Base-by-base conservation (phyloP, 2,888 invertebrate genomes). In the Panopea generosa region DNA sequence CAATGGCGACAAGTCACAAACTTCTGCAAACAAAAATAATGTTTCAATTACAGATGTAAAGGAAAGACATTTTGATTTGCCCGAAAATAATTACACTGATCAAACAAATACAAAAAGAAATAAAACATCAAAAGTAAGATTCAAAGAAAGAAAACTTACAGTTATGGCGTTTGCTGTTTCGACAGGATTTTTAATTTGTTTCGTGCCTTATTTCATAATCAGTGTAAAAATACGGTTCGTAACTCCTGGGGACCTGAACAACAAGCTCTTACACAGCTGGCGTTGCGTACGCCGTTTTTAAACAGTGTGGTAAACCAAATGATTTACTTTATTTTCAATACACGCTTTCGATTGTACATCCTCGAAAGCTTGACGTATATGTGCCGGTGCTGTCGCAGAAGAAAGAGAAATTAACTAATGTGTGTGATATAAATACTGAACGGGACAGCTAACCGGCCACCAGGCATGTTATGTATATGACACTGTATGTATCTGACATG, bases 231-330 rank as follows among this genome's bases (percentile, higher is more conserved):
- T 67, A 14, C 24, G 71, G 4, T 14, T 62, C 7, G 16, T 33
- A 7, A 55, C 50, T 2, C 49, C 40, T 11, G 61, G 66, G 14
- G 33, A 6, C 29, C 45, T 0, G 76, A 77, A 29, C 40, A 71
- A 7, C 45, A 52, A 2, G 27, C 56, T 0, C 20, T 49, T 16
- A 55, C 62, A 1, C 71, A 77, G 27, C 62, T 77, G 24, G 59
- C 67, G 9, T 16, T 77, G 1, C 61, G 67, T 27, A 62, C 67
- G 7, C 76, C 76, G 40, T 77, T 77, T 24, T 67, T 61, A 62
- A 77, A 71, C 59, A 67, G 76, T 53, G 71, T 71, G n/a, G 63
- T 77, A 7, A 77, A 77, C 26, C 76, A 71, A 11, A 53, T 77
- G 11, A 62, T 77, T n/a, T 77, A 66, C 27, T 77, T 60, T 43